Conservation (phyloP, 1,140 invertebrate species). For the Mycetomoellerius zeteki region DNA sequence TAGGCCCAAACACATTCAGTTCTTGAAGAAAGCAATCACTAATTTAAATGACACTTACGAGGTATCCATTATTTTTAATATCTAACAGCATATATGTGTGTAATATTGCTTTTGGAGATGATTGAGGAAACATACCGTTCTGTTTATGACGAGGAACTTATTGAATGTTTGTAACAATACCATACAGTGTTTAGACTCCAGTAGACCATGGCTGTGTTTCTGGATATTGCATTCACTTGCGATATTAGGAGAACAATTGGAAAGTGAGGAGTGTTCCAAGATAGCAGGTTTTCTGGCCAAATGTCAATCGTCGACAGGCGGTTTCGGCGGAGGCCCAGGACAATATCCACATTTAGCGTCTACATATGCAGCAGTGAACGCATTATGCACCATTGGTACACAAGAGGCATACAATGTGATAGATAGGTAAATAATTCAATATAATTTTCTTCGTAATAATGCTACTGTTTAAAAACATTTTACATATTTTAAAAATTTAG, state of each 20-base stretch:
- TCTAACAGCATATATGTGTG: neutral
- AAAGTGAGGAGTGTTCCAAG: conserved; percentile 89
- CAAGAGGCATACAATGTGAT: conserved; percentile 95
- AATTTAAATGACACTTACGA: conserved; percentile 91
- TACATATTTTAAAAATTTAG: neutral
- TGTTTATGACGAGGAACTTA: conserved; percentile 34
- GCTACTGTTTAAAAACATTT: neutral
- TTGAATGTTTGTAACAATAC: conserved; percentile 66
- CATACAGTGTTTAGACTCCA: conserved; percentile 94
- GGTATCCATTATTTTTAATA: conserved; percentile 82
- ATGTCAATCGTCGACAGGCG: conserved; percentile 94
- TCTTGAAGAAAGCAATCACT: conserved; percentile 91
- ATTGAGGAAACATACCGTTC: conserved; percentile 9
- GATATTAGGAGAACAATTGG: conserved; percentile 92
- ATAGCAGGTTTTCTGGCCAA: conserved; percentile 91
- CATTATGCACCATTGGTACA: conserved; percentile 95
- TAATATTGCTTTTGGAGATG: conserved; percentile 13
- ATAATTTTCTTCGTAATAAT: neutral
- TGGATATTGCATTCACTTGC: conserved; percentile 98
- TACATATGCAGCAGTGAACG: conserved; percentile 98
- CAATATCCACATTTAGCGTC: conserved; percentile 97
- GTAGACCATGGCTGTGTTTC: conserved; percentile 97
- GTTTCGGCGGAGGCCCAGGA: conserved; percentile 97
- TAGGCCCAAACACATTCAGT: conserved; percentile 89
- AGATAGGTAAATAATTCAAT: conserved; percentile 92